Percentiles rank a stretch among this genome's conserved stretches.
Conservation (phyloP, 2,113 vertebrate genomes). For the Channa maculata region DNA sequence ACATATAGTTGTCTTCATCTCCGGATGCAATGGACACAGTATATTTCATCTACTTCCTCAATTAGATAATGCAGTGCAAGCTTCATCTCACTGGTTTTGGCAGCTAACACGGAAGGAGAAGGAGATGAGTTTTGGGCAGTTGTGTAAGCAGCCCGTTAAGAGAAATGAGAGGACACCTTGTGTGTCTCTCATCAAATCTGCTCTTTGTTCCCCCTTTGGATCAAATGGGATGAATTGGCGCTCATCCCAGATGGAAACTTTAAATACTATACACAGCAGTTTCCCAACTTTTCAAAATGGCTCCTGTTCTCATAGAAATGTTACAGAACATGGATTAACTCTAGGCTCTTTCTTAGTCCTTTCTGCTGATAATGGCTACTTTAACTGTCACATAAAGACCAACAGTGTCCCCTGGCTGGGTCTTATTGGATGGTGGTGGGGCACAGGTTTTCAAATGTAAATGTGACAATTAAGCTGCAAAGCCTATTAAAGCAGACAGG, state of each 20-base stretch:
- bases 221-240: constrained; percentile 61
- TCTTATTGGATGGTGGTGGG: constrained; percentile 21
- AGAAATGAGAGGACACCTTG: constrained; percentile 46
- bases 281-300: constrained; percentile 51
- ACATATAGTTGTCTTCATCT: constrained; percentile 15
- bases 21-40: constrained; percentile 30
- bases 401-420: constrained; percentile 40
- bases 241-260: constrained; percentile 48
- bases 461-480: constrained; percentile 61
- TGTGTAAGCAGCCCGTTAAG: constrained; percentile 45
- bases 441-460: constrained; percentile 69
- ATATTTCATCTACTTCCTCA: constrained; percentile 27
- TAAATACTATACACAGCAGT: constrained; percentile 57
- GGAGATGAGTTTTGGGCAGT: constrained; percentile 35
- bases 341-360: constrained; percentile 28
- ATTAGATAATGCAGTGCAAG: constrained; percentile 28
- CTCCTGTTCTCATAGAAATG: constrained; percentile 54
- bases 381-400: constrained; percentile 57
- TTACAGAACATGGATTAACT: constrained; percentile 57
- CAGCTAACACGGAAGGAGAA: constrained; percentile 18
- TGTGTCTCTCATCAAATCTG: constrained; percentile 51
- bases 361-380: constrained; percentile 48
- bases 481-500: constrained; percentile 47
- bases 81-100: constrained; percentile 32
- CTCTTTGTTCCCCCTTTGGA: constrained; percentile 50